A percentile compares a stretch with the other conserved stretches of the same genome.
phyloP scores from a whole-genome alignment of 2,888 invertebrate genomes.

The Caenorhabditis sp. region DNA sequence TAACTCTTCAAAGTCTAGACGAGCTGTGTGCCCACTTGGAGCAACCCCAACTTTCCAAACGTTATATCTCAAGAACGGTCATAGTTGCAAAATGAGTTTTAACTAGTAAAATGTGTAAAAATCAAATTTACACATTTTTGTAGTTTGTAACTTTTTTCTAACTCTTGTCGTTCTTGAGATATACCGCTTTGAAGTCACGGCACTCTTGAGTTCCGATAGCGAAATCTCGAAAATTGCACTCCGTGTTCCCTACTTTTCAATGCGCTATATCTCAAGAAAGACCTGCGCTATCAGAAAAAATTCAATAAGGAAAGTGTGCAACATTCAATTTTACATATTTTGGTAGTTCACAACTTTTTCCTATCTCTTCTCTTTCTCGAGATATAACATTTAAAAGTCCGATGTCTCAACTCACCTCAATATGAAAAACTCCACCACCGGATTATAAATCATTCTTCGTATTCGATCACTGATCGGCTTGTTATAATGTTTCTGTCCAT shows the following conservation, averaged over 20 bases:
- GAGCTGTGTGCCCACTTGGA: no score
- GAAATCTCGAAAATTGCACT: no score
- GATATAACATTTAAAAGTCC: background rate
- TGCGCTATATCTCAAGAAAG: background rate
- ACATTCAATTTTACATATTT: background rate
- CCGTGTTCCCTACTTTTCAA: background rate
- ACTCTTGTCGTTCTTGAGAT: background rate
- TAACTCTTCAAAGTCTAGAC: no score
- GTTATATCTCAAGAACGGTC: background rate
- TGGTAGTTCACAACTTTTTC: background rate
- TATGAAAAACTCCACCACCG: constrained; percentile 56
- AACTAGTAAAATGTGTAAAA: background rate
- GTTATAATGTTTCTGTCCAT: constrained; percentile 74
- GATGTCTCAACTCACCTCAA: constrained; percentile 40
- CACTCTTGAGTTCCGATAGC: no score
- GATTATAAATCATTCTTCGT: constrained; percentile 69
- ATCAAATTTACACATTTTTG: background rate
- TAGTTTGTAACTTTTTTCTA: background rate
- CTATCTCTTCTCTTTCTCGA: background rate
- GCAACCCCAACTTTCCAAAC: background rate
- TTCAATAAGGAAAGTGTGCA: background rate
- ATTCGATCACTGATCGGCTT: constrained; percentile 63
- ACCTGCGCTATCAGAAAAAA: background rate
- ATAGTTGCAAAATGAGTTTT: background rate
- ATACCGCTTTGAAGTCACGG: background rate